A percentile compares a stretch with the other conserved stretches of the same genome.
phyloP scores from a whole-genome alignment of 35 echinoderm and acorn worm species.

The Amphiura filiformis region DNA sequence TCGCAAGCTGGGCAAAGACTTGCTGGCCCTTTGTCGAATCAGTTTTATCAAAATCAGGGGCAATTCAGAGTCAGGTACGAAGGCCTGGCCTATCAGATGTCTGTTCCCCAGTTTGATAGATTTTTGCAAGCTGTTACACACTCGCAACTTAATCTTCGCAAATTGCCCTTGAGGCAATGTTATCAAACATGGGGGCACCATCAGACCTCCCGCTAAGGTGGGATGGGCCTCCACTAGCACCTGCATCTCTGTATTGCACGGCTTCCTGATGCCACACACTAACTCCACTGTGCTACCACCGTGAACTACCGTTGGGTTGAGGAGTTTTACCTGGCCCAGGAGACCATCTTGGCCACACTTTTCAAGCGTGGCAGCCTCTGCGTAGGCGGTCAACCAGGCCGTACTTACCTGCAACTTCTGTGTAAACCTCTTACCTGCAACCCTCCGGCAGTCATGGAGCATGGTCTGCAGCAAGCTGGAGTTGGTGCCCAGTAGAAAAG shows the following conservation, averaged over 20 bases:
- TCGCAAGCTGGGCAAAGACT: not conserved
- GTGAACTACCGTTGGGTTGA: not conserved
- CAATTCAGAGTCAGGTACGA: not conserved
- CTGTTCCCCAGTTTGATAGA: not conserved
- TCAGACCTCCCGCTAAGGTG: not conserved
- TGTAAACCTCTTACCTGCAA: slow-evolving; percentile 24
- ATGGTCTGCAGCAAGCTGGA: slow-evolving; percentile 3
- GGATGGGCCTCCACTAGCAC: slow-evolving; percentile 25
- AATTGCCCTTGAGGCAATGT: not conserved
- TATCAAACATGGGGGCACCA: slow-evolving; percentile 7
- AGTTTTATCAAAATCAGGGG: not conserved
- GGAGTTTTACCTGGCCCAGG: not conserved
- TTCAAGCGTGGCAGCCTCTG: not conserved
- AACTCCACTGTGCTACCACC: not conserved
- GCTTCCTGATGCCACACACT: not conserved
- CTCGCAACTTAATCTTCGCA: not conserved
- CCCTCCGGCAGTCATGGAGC: not conserved
- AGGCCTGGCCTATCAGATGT: not conserved
- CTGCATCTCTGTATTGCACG: not conserved
- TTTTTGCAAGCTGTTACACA: slow-evolving; percentile 11
- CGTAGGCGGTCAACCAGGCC: not conserved
- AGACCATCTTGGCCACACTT: slow-evolving; percentile 14
- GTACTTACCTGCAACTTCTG: slow-evolving; percentile 4
- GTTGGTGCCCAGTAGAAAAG: slow-evolving; percentile 48
- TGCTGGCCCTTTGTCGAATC: not conserved